Base-by-base conservation (phyloP, 2,113 vertebrate genomes). In the Lepisosteus osseus region DNA sequence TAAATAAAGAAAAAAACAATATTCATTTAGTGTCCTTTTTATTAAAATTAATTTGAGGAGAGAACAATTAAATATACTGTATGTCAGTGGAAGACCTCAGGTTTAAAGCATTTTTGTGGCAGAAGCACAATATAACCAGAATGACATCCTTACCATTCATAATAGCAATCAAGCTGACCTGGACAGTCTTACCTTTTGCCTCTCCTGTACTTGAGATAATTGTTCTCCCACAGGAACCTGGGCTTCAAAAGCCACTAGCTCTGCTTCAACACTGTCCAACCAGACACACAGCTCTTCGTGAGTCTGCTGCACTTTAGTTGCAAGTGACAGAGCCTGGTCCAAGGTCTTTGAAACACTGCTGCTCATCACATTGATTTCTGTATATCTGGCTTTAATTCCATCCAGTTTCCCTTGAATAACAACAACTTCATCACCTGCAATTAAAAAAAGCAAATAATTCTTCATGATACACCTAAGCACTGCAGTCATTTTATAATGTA, bases 371-470 rank as follows among this genome's bases (percentile, higher is more conserved):
- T 83, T 94, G 74, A 99, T 98, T 72, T 99, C 96, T 78, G 88
- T 92, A 77, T 99, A 99, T 72, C 95, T 93, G 0, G 87, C 83
- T 92, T 98, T 99, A 82, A 99, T 97, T 75, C 94, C 94, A 73
- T 99, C 97, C 79, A 99, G 86, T 83, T 98, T 99, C 79, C 96
- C 95, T 87, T 99, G 97, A 85, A 99, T 95, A 67, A 96, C 91
- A 72, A 99, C 81, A 79, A 99, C 96, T 90, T 99, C 97, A 77
- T 99, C 97, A 79, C 95, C 97, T 99, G 80, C 4, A 74, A 72
- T 87, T 83, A 73, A 80, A 65, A n/a, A 6, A 54, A 6, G 6
- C 8, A 29, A 8, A 29, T 13, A 59, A 5, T 8, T n/a, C 47
- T 51, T 51, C 47, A 51, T 51, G 5, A 9, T 51, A 6, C 1